phyloP scores from a whole-genome alignment of 2,113 vertebrate species.

The Forbesichthys agassizii region DNA sequence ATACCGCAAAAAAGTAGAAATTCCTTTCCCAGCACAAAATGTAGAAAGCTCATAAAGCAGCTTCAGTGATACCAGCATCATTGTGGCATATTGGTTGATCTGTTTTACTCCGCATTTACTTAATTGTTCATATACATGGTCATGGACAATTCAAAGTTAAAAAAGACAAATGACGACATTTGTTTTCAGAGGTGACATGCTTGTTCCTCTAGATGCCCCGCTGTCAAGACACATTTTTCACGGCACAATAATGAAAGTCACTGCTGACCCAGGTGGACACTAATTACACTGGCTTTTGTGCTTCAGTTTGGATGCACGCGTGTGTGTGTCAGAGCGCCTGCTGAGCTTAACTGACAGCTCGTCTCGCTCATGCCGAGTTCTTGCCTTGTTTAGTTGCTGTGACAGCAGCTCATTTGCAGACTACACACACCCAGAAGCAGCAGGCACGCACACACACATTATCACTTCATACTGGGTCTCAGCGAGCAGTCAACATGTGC shows the following conservation, averaged over 20 bases:
- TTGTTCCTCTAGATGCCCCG: neutral
- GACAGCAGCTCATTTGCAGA: slow-evolving; percentile 33
- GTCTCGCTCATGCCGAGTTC: slow-evolving; percentile 45
- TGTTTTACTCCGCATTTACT: too few relatives aligned
- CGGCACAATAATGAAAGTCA: slow-evolving; percentile 48
- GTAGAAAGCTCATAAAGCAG: too few relatives aligned
- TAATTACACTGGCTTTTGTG: slow-evolving; percentile 39
- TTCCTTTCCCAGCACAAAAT: too few relatives aligned
- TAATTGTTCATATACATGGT: too few relatives aligned
- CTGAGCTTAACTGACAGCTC: slow-evolving; percentile 44
- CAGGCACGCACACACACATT: slow-evolving; percentile 1
- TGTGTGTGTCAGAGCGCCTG: slow-evolving; percentile 1
- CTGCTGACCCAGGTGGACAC: slow-evolving; percentile 31
- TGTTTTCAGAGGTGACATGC: too few relatives aligned
- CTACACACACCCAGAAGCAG: slow-evolving; percentile 22
- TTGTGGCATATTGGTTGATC: too few relatives aligned
- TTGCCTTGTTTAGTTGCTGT: slow-evolving; percentile 44
- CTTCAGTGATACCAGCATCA: too few relatives aligned
- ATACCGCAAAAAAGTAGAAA: too few relatives aligned
- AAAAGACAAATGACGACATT: too few relatives aligned
- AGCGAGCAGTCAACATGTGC: neutral
- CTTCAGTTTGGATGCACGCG: neutral
- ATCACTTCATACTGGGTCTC: neutral
- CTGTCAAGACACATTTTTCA: slow-evolving; percentile 23
- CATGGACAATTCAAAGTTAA: too few relatives aligned